These are phyloP conservation scores for Antheraea yamamai DNA, from an alignment of 2,888 invertebrate genomes.

Conservation along the genomic window DNA sequence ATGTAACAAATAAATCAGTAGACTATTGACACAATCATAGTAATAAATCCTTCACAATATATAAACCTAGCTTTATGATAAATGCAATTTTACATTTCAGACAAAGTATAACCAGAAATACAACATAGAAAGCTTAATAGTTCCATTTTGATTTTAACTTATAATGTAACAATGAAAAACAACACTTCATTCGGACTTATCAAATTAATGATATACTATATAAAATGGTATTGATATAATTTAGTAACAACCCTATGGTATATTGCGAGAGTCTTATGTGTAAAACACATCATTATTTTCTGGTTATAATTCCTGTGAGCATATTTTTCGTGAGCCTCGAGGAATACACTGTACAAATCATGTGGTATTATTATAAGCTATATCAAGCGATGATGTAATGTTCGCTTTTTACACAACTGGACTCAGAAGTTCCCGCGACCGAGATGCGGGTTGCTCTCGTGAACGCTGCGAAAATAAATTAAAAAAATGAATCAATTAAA, in stretches of 20 bases:
- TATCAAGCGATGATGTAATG: slow-evolving; percentile 36
- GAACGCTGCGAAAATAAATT: slow-evolving; percentile 80
- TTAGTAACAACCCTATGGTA: background rate
- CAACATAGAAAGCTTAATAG: background rate
- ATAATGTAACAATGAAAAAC: background rate
- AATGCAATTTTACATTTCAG: slow-evolving; percentile 57
- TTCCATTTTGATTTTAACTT: background rate
- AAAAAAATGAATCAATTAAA: background rate
- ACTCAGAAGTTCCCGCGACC: slow-evolving; percentile 80
- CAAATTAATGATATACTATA: background rate
- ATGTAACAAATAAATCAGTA: slow-evolving; percentile 72
- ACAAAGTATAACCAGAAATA: background rate
- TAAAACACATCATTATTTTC: slow-evolving; percentile 5
- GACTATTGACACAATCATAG: slow-evolving; percentile 66
- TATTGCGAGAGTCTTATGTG: slow-evolving; percentile 19
- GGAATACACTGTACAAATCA: slow-evolving; percentile 43
- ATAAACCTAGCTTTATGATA: slow-evolving; percentile 53
- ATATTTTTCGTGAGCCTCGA: slow-evolving; percentile 40
- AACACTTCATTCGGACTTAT: background rate
- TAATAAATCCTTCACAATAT: slow-evolving; percentile 48
- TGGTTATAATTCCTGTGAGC: slow-evolving; percentile 6
- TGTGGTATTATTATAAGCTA: slow-evolving; percentile 32
- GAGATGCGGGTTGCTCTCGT: slow-evolving; percentile 83
- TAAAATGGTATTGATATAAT: background rate
- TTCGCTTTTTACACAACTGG: slow-evolving; percentile 43